Conservation (phyloP, 1,140 invertebrate species). For the Drosophila santomea region DNA sequence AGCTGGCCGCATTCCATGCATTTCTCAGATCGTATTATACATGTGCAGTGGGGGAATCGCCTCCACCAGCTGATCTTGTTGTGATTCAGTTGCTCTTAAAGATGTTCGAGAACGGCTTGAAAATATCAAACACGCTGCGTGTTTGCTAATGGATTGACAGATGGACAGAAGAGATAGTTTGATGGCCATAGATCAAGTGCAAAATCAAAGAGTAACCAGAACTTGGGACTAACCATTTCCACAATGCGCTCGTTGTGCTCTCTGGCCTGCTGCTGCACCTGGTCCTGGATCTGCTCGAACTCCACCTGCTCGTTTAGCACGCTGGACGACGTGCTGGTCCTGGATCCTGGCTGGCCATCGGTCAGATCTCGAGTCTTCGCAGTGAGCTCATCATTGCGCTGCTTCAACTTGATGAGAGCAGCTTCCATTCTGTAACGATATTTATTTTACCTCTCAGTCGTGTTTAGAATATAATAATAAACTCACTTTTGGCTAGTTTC, state of each 20-base stretch:
- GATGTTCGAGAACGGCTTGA: slow-evolving; percentile 72
- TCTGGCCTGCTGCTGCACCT: slow-evolving; percentile 71
- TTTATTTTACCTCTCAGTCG: neutral
- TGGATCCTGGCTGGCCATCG: slow-evolving; percentile 63
- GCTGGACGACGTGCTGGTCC: slow-evolving; percentile 60
- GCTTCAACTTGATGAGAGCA: slow-evolving; percentile 79
- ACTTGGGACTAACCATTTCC: slow-evolving; percentile 75
- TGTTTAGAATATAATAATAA: neutral
- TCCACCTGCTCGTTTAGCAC: slow-evolving; percentile 60
- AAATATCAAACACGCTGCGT: slow-evolving; percentile 74
- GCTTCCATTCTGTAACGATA: slow-evolving; percentile 73
- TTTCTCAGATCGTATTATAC: slow-evolving; percentile 30
- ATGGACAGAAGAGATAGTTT: slow-evolving; percentile 41
- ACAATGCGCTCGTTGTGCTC: slow-evolving; percentile 83
- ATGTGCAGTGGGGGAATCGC: slow-evolving; percentile 4
- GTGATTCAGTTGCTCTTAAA: slow-evolving; percentile 68
- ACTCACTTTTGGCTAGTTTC: slow-evolving; percentile 72
- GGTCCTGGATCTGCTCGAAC: slow-evolving; percentile 76
- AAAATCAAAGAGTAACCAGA: slow-evolving; percentile 1
- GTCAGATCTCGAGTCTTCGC: slow-evolving; percentile 62
- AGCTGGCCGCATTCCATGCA: slow-evolving; percentile 55
- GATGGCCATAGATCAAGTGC: slow-evolving; percentile 26
- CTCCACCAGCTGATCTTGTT: slow-evolving; percentile 22
- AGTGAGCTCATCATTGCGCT: slow-evolving; percentile 81
- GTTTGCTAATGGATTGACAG: slow-evolving; percentile 57